phyloP scores from a whole-genome alignment of 1,140 invertebrate species.

The Ptiloglossa arizonensis region DNA sequence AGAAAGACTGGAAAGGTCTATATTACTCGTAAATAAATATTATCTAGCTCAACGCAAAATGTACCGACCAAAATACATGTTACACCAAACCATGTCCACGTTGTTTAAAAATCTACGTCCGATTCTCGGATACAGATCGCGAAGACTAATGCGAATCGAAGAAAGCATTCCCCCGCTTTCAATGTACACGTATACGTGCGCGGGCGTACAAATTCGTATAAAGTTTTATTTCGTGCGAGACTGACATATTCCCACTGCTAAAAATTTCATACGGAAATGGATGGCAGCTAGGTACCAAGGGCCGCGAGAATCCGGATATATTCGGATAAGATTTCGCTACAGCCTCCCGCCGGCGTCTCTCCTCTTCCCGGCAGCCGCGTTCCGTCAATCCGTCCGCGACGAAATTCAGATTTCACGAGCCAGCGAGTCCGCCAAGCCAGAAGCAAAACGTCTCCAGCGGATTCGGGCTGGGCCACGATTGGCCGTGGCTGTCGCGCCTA shows the following conservation, averaged over 20 bases:
- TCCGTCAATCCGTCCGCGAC: neutral
- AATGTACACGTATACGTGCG: slow-evolving; percentile 6
- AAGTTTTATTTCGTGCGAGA: slow-evolving; percentile 32
- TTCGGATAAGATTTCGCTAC: slow-evolving; percentile 45
- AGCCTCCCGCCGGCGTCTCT: neutral
- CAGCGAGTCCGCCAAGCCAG: too few species aligned
- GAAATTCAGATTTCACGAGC: slow-evolving; percentile 17
- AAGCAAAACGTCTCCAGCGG: neutral
- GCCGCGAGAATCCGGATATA: slow-evolving; percentile 21
- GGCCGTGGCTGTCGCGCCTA: neutral
- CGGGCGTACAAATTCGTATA: neutral
- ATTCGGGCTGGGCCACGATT: neutral
- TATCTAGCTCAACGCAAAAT: too few species aligned
- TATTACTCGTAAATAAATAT: too few species aligned
- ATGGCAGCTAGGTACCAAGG: slow-evolving; percentile 1
- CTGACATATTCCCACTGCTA: slow-evolving; percentile 42
- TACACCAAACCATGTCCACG: too few species aligned
- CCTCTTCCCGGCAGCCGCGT: neutral
- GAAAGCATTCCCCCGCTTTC: slow-evolving; percentile 8
- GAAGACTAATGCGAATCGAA: neutral
- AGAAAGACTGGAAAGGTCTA: too few species aligned
- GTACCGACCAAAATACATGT: too few species aligned
- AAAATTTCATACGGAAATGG: slow-evolving; percentile 52
- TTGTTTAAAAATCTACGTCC: too few species aligned
- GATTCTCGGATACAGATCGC: too few species aligned